Base-by-base conservation (phyloP, 2,797 vertebrate genomes). In the Tapera naevia region DNA sequence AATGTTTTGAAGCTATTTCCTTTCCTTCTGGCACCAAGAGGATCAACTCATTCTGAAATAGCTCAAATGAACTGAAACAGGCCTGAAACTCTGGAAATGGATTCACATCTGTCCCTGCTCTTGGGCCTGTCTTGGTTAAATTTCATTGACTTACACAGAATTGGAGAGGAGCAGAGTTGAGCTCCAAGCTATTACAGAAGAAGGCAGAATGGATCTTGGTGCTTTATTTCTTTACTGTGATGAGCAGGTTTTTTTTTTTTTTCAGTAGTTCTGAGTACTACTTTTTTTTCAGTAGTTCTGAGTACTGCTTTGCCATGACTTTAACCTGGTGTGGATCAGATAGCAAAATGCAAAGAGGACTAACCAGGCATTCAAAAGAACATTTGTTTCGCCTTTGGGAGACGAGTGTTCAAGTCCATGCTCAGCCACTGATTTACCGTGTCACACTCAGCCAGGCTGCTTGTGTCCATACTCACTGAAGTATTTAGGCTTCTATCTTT, bases 1-100 rank as follows among this genome's bases (percentile, higher is more conserved):
- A 87, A 76, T 37, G 4, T 91, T 76, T 71, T 56, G n/a, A 73
- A 86, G 71, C 21, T 53, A 7, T 88, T 89, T 80, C 80, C 80
- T 85, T 82, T 84, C 78, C 45, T 66, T 11, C 43, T 2, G 2
- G 45, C 71, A 60, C 67, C 16, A 76, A 76, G 80, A 85, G 43
- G 56, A 76, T 28, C 17, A 37, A 5, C 37, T 89, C 62, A 57
- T 54, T 41, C 41, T 65, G 11, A 89, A 79, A 43, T 10, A 56
- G 43, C 23, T 58, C 56, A 64, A 75, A 53, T 22, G 25, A 54
- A 67, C 45, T 41, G 45, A 71, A 80, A 41, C 43, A 73, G 48
- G 45, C 48, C 84, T 60, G 48, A 85, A 82, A 43, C 43, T 75
- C 35, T 80, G 19, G 39, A 4, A 70, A 83, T 57, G 51, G 32